These are phyloP conservation scores for Ispidina picta DNA, from an alignment of 2,797 vertebrate genomes.

Conservation along the genomic window DNA sequence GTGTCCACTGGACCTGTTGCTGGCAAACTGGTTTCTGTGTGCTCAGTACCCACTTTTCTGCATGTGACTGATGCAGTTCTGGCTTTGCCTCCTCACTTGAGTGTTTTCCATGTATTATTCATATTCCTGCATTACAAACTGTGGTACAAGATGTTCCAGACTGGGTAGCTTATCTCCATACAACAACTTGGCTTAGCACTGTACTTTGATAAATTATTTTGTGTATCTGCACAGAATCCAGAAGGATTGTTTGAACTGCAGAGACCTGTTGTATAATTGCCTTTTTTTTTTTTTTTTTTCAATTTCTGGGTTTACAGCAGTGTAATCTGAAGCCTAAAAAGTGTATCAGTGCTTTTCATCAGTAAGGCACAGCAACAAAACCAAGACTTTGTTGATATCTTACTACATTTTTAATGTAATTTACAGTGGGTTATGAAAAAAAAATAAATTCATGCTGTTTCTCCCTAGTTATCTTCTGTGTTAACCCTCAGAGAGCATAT, in stretches of 20 bases:
- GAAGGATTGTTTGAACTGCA: constrained; percentile 9
- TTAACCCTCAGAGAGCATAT: neutral
- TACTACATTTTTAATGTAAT: neutral
- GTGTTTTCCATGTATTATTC: constrained; percentile 42
- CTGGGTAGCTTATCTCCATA: constrained; percentile 41
- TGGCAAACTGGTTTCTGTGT: neutral
- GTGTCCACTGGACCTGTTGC: neutral
- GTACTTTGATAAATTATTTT: constrained; percentile 28
- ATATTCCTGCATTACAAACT: constrained; percentile 12
- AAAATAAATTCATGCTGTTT: neutral
- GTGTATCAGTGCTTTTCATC: neutral
- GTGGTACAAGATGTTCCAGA: constrained; percentile 53
- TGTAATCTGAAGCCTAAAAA: neutral
- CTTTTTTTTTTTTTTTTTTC: neutral
- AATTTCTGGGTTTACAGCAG: neutral
- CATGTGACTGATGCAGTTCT: constrained; percentile 17
- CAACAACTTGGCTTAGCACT: constrained; percentile 15
- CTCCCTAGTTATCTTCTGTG: neutral
- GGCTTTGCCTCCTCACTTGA: constrained; percentile 19
- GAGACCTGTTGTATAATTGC: neutral
- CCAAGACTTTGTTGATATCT: neutral
- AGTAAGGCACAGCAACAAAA: neutral
- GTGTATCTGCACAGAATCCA: neutral
- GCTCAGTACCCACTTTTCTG: constrained; percentile 8
- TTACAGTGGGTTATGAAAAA: neutral